Conservation (phyloP, 2,888 invertebrate species). For the Ametastegia equiseti region DNA sequence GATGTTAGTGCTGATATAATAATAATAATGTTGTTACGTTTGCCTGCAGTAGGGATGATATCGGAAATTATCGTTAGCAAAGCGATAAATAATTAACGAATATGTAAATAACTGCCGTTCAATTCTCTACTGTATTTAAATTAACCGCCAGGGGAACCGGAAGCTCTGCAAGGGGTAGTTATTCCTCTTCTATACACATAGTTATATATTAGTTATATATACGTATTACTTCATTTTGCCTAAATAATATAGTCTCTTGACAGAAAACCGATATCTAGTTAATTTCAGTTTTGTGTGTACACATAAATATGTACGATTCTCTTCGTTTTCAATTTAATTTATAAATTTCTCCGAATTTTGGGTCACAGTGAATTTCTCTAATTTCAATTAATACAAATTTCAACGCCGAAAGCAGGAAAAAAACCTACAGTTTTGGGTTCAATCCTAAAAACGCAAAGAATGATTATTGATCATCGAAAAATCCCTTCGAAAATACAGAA, state of each 20-base stretch:
- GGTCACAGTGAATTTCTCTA: too few species aligned
- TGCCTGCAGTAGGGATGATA: neutral
- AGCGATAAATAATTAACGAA: slow-evolving; percentile 5
- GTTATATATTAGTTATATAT: neutral
- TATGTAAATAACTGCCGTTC: neutral
- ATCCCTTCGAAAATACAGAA: too few species aligned
- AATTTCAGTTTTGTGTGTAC: neutral
- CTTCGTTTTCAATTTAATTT: neutral
- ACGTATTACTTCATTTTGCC: too few species aligned
- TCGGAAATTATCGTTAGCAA: neutral
- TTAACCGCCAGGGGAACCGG: too few species aligned
- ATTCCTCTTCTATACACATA: too few species aligned
- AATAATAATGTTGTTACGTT: neutral
- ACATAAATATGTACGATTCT: neutral
- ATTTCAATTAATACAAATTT: neutral
- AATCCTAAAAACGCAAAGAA: too few species aligned
- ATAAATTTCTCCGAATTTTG: too few species aligned
- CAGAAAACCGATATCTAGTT: slow-evolving; percentile 5
- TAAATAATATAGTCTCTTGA: neutral
- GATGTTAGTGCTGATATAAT: too few species aligned
- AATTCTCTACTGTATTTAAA: neutral
- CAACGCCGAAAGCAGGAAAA: neutral
- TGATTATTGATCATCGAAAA: too few species aligned
- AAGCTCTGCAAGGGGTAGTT: too few species aligned
- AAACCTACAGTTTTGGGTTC: too few species aligned